A percentile compares a stretch with the other conserved stretches of the same genome.
Conservation (phyloP, 2,797 vertebrate genomes). For the Poliocrania exsul region DNA sequence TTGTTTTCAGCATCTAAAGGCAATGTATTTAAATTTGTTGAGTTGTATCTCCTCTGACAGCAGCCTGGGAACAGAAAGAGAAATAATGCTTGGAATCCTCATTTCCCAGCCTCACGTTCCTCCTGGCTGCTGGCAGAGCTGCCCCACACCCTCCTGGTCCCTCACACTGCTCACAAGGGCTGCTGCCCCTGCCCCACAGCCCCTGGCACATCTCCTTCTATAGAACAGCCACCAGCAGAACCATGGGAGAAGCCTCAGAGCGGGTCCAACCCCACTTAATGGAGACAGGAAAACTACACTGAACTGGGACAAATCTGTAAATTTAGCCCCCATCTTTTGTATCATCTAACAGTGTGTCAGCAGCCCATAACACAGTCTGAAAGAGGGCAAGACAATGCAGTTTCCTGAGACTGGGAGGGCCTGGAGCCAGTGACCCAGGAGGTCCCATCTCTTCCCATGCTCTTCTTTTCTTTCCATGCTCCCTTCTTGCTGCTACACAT, state of each 20-base stretch:
- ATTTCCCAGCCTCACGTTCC: background rate
- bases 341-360: background rate
- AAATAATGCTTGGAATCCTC: background rate
- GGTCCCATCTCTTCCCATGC: slow-evolving; percentile 58
- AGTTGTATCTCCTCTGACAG: background rate
- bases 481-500: slow-evolving; percentile 16
- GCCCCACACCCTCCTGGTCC: background rate
- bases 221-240: slow-evolving; percentile 12
- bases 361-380: background rate
- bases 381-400: slow-evolving; percentile 27
- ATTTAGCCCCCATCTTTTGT: slow-evolving; percentile 36
- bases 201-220: background rate
- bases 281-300: background rate
- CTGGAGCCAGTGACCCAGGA: slow-evolving; percentile 58
- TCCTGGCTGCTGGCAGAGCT: background rate
- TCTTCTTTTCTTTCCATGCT: slow-evolving; percentile 55
- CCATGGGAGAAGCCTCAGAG: background rate
- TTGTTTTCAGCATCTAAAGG: background rate
- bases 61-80: background rate
- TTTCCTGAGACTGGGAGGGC: slow-evolving; percentile 32
- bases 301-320: slow-evolving; percentile 32
- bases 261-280: background rate
- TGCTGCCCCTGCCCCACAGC: background rate
- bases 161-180: background rate
- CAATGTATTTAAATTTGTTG: background rate